A percentile compares a stretch with the other conserved stretches of the same genome.
phyloP scores from a whole-genome alignment of 2,797 vertebrate genomes.

The Agapornis canus region DNA sequence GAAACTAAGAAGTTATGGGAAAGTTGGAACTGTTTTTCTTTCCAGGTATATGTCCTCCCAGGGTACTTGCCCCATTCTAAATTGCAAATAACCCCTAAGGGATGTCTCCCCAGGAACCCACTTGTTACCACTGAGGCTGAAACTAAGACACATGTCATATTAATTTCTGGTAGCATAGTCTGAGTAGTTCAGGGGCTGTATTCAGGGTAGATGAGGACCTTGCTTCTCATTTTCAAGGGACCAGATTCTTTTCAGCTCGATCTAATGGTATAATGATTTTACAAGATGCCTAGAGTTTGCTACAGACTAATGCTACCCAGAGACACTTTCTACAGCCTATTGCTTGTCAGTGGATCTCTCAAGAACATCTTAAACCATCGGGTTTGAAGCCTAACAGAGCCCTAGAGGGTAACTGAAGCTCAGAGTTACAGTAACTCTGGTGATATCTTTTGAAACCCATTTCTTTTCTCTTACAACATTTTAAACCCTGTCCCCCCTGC shows the following conservation, averaged over 20 bases:
- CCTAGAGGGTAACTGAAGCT: not conserved
- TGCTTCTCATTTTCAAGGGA: not conserved
- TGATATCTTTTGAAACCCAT: not conserved
- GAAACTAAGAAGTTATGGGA: not conserved
- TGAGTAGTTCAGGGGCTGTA: not conserved
- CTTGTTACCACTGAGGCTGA: not conserved
- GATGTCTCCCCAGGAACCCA: not conserved
- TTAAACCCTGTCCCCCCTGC: not conserved
- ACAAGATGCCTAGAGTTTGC: not conserved
- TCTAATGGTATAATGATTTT: not conserved
- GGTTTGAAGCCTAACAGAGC: not conserved
- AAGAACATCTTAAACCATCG: not conserved
- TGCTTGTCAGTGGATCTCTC: not conserved
- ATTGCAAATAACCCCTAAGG: not conserved
- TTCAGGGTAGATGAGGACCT: not conserved
- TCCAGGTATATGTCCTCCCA: not conserved
- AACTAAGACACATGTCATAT: not conserved
- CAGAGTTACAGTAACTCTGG: not conserved
- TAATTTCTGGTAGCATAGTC: not conserved
- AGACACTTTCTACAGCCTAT: not conserved
- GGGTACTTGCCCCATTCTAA: not conserved
- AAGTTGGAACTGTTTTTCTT: not conserved
- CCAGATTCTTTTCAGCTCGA: not conserved
- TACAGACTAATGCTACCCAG: not conserved
- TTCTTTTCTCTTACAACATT: not conserved